Evolutionary conservation across 2,113 vertebrate genomes (phyloP).

Genomic region (Riparia riparia): DNA sequence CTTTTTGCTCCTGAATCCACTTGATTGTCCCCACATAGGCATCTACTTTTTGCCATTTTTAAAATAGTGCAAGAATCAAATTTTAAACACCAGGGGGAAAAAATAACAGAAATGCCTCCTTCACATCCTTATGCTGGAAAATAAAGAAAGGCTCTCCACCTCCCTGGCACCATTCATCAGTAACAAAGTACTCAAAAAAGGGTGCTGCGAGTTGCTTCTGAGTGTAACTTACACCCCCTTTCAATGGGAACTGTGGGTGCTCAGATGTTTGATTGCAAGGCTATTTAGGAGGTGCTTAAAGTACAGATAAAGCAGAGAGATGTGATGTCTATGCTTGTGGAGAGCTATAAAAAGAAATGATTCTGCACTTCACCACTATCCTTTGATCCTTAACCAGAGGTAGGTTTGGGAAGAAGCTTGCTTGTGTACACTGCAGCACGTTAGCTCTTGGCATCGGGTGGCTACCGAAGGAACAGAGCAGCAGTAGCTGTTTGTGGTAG

Average conservation of each 20-base stretch:
- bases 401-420: not conserved
- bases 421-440: not conserved
- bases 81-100: not conserved
- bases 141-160: not conserved
- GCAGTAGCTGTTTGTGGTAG: not conserved
- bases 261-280: not conserved
- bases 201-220: not conserved
- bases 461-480: not conserved
- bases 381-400: slow-evolving; percentile 13
- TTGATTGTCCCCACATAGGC: not conserved
- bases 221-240: not conserved
- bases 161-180: not conserved
- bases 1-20: not conserved
- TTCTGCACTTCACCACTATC: not conserved
- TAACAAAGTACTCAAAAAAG: not conserved
- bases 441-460: not conserved
- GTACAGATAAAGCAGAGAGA: not conserved
- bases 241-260: not conserved
- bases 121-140: not conserved
- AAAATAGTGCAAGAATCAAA: not conserved
- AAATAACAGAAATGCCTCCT: not conserved
- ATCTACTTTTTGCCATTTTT: not conserved
- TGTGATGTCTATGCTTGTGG: not conserved
- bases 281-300: not conserved
- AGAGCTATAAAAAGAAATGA: slow-evolving; percentile 33